Evolutionary conservation across 2,888 invertebrate species (phyloP), one percentile per base, ranked within the genome.

Genomic region (Lochmaea capreae): DNA sequence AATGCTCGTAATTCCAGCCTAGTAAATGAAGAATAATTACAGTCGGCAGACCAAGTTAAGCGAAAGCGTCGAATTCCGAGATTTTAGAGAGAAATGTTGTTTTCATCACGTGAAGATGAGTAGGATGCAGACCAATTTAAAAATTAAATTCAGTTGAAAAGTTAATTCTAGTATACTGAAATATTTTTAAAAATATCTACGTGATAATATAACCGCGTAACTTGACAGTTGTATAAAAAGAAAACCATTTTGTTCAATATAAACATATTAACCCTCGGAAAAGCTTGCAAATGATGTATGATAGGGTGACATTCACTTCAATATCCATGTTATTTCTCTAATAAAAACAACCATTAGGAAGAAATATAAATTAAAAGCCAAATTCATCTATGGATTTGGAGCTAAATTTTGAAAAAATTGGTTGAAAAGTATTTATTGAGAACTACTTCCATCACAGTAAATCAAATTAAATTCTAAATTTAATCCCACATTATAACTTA

Each of bases 1-100:
- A 83, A 83, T 82, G 83, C 77, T 79, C 80, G 81, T 81, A 81
- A 81, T 82, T 83, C 81, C 79, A 74, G 73, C 75, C 72, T 69
- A 75, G 76, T 79, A 83, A 83, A 83, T 82, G 82, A 82, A 82
- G 82, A 83, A 79, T 83, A 82, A 83, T 82, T 79, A 80, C 73
- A 14, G 61, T 26, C 26, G n/a, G 46, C 18, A 14, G 49, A 61
- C 18, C 59, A 33, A 67, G 49, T 49, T 14, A 42, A 59, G 49
- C 49, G 6, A 16, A 18, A 63, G 18, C 62, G 43, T 16, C 39
- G 16, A n/a, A 63, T 43, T 43, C 18, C 16, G n/a, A 43, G 43
- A 63, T 63, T 63, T 11, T 5, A 18, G 4, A 11, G 18, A 18
- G 43, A 63, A 63, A 43, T 46, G 43, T 39, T 61, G 14, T 39